phyloP scores from a whole-genome alignment of 2,113 vertebrate species.

The Upupa epops region DNA sequence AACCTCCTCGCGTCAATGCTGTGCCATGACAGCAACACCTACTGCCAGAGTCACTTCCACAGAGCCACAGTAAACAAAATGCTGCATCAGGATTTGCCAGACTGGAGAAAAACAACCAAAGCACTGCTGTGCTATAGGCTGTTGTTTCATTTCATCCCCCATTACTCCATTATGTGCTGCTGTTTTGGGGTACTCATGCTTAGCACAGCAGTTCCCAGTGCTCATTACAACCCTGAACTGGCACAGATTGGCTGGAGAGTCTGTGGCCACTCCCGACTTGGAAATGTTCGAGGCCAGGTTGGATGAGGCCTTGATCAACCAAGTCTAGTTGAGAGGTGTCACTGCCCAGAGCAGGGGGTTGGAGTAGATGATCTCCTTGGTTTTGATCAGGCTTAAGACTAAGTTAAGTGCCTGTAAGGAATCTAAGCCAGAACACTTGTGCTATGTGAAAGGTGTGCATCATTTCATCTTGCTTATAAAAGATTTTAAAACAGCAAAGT shows the following conservation, averaged over 20 bases:
- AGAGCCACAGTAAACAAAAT: not conserved
- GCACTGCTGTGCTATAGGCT: not conserved
- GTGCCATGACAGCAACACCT: fast-evolving
- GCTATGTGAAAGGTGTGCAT: not conserved
- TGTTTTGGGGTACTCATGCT: not conserved
- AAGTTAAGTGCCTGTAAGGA: not conserved
- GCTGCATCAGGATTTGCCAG: not conserved
- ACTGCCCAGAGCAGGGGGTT: too few relatives aligned
- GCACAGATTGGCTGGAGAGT: too few relatives aligned
- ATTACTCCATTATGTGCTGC: not conserved
- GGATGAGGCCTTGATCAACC: too few relatives aligned
- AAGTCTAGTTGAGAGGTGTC: too few relatives aligned
- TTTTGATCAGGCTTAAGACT: not conserved
- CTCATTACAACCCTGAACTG: not conserved
- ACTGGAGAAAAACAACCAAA: not conserved
- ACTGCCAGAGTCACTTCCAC: not conserved
- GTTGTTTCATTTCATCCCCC: not conserved
- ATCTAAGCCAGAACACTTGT: not conserved
- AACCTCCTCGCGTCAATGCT: not conserved
- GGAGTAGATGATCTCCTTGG: not conserved
- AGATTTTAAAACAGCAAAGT: not conserved
- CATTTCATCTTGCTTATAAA: not conserved
- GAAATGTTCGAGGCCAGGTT: too few relatives aligned
- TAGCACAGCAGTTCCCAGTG: not conserved
- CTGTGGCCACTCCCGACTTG: too few relatives aligned